Evolutionary conservation across 1,140 invertebrate species (phyloP), one percentile per base, ranked within the genome.

Genomic region (Drosophila equinoxialis): DNA sequence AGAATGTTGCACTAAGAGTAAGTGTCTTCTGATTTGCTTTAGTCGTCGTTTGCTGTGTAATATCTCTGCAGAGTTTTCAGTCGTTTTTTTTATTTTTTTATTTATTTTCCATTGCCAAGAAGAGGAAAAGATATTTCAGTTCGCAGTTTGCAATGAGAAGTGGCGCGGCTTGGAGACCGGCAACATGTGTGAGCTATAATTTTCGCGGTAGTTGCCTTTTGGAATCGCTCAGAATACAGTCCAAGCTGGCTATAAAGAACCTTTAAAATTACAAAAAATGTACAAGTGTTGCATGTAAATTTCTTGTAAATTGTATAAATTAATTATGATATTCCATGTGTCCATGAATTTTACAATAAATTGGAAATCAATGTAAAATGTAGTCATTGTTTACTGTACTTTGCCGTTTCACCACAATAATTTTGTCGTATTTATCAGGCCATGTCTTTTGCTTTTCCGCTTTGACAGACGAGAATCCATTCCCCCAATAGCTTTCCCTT

Each of bases 341-440:
- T 5, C 6, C 6, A 8, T 13, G 3, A 39, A 13, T 13, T 13
- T 11, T 11, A 13, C 10, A 39, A 39, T 39, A 39, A 39, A 39
- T 13, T 11, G 10, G 13, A 13, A 39, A 39, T 13, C 3, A 13
- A 8, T 39, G 11, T 13, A 13, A 4, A 13, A 11, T 4, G 0
- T 39, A 39, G 11, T 39, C 8, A 59, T 37, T 37, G 1, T 37
- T 20, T 2, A 48, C 74, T 74, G 66, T 60, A 74, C 30, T 74
- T 74, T 45, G 60, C 60, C 64, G 39, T 62, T 71, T 58, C 54
- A 71, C 35, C 30, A 67, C 66, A 71, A 70, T 79, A 79, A 78
- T 85, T 69, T 86, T 76, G 82, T 77, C 71, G 75, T 71, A 86
- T 87, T 86, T 82, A 86, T 86, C 83, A 75, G 65, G 7, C 63